Conservation (phyloP, 2,113 vertebrate species). For the Vidua macroura region DNA sequence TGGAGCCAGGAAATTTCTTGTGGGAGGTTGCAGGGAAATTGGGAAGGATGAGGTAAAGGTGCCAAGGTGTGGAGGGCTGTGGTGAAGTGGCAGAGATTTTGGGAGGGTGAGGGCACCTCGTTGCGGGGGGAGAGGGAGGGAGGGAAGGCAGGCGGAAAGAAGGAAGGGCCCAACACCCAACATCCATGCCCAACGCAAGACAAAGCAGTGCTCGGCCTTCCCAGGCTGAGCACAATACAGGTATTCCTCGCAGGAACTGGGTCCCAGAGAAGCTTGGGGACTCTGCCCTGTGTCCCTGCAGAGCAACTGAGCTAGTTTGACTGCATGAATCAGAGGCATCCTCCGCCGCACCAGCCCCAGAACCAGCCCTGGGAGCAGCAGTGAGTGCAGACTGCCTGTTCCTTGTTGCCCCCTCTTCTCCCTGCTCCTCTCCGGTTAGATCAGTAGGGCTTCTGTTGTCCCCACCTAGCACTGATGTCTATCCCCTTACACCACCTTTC, state of each 20-base stretch:
- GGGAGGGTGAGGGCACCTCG: too few species aligned
- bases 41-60: too few species aligned
- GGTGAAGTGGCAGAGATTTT: too few species aligned
- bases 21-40: too few species aligned
- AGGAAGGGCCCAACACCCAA: neutral
- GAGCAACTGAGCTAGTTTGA: neutral
- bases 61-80: too few species aligned
- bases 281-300: too few species aligned
- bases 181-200: rapidly evolving
- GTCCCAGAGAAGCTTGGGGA: neutral
- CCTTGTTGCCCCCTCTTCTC: neutral
- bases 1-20: too few species aligned
- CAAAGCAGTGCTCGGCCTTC: neutral
- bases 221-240: neutral
- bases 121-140: too few species aligned
- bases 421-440: neutral
- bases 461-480: neutral
- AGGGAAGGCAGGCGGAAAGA: neutral
- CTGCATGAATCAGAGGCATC: rapidly evolving
- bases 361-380: neutral
- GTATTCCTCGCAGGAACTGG: neutral
- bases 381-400: neutral
- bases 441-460: too few species aligned
- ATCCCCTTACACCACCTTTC: neutral
- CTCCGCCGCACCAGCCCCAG: too few species aligned